Percentiles rank a stretch among this genome's conserved stretches.
phyloP scores from a whole-genome alignment of 2,888 invertebrate species.

The Mylabris sibirica region DNA sequence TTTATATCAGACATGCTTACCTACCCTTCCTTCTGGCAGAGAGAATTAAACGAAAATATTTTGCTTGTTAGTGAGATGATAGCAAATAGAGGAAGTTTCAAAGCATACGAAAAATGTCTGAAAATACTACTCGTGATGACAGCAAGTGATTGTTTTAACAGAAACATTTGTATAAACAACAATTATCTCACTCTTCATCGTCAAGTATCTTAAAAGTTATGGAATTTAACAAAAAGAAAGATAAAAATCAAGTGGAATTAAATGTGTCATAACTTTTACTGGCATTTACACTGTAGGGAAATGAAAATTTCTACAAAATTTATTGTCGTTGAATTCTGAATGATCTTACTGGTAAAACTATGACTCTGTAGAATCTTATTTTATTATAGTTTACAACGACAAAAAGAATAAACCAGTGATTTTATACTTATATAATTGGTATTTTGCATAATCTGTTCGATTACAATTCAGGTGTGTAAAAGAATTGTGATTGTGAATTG shows the following conservation, averaged over 20 bases:
- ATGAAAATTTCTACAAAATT: slow-evolving; percentile 54
- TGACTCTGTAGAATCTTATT: too few species aligned
- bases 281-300: slow-evolving; percentile 40
- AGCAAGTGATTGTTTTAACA: too few species aligned
- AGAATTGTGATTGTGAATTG: too few species aligned
- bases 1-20: background rate
- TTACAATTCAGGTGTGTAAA: too few species aligned
- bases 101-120: slow-evolving; percentile 22
- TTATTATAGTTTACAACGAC: too few species aligned
- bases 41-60: slow-evolving; percentile 37
- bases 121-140: too few species aligned
- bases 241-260: slow-evolving; percentile 39
- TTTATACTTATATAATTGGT: too few species aligned
- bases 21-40: slow-evolving; percentile 14
- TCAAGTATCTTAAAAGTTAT: too few species aligned
- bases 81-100: slow-evolving; percentile 24
- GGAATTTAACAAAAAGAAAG: slow-evolving; percentile 16
- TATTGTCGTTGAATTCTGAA: slow-evolving; percentile 53
- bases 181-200: too few species aligned
- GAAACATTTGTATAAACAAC: too few species aligned
- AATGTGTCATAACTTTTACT: slow-evolving; percentile 45
- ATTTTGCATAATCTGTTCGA: too few species aligned
- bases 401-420: too few species aligned
- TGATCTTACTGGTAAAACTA: slow-evolving; percentile 46
- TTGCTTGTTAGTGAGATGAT: slow-evolving; percentile 27